phyloP scores from a whole-genome alignment of 2,888 invertebrate genomes.

The Sphaerophoria taeniata region DNA sequence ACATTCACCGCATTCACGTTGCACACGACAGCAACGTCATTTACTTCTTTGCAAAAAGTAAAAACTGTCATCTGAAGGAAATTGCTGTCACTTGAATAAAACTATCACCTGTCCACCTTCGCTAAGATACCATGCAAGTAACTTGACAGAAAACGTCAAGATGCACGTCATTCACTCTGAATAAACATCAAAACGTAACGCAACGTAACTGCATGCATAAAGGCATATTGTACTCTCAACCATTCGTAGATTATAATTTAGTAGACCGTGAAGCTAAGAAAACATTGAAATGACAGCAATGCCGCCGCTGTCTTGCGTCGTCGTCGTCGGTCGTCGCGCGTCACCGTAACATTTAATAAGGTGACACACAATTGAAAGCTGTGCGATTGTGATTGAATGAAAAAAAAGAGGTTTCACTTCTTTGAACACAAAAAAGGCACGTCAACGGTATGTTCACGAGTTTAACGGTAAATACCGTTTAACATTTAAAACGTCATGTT shows the following conservation, averaged over 20 bases:
- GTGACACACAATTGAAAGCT: constrained; percentile 69
- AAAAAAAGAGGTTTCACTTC: constrained; percentile 61
- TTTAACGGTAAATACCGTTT: constrained; percentile 52
- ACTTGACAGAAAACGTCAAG: constrained; percentile 56
- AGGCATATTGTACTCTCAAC: constrained; percentile 12
- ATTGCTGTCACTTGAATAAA: constrained; percentile 60
- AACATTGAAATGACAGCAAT: constrained; percentile 58
- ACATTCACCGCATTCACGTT: not conserved
- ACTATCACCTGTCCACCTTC: constrained; percentile 62
- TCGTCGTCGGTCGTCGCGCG: no score
- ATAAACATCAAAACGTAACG: constrained; percentile 4
- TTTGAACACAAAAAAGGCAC: constrained; percentile 33
- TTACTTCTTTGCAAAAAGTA: constrained; percentile 21
- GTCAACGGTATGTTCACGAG: not conserved
- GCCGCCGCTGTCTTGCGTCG: not conserved
- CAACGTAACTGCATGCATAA: not conserved
- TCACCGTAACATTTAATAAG: constrained; percentile 43
- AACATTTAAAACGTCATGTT: constrained; percentile 46
- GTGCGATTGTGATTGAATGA: constrained; percentile 47
- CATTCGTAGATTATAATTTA: constrained; percentile 3
- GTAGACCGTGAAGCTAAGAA: constrained; percentile 56
- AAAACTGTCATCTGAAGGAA: constrained; percentile 56
- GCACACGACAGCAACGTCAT: not conserved
- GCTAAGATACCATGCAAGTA: constrained; percentile 3
- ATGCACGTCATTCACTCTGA: constrained; percentile 55